A percentile compares a stretch with the other conserved stretches of the same genome.
These are phyloP conservation scores for Rhingia campestris DNA, from an alignment of 2,888 invertebrate species.

Conservation along the genomic window DNA sequence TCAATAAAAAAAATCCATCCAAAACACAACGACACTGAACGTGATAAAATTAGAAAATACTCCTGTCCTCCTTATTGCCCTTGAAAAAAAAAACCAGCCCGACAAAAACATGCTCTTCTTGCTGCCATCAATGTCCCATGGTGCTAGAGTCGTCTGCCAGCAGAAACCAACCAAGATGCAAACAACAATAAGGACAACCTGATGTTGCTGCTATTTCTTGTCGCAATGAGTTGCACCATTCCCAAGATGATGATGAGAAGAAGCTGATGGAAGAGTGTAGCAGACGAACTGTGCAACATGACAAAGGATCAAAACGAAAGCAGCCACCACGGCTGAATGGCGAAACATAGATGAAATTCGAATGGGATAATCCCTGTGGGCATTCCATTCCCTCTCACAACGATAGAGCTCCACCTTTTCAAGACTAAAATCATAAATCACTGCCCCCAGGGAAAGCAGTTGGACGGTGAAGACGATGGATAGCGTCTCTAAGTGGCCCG, in stretches of 20 bases:
- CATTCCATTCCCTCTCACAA: slow-evolving; percentile 54
- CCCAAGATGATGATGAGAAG: slow-evolving; percentile 55
- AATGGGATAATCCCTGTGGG: slow-evolving; percentile 67
- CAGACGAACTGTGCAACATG: slow-evolving; percentile 40
- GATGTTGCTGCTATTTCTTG: slow-evolving; percentile 20
- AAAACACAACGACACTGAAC: slow-evolving; percentile 23
- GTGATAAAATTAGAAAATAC: slow-evolving; percentile 46
- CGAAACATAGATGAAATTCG: slow-evolving; percentile 63
- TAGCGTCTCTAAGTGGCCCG: slow-evolving; percentile 42
- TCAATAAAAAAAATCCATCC: neutral
- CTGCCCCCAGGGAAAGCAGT: slow-evolving; percentile 52
- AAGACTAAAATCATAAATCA: slow-evolving; percentile 68
- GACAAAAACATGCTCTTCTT: slow-evolving; percentile 20
- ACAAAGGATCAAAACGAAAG: slow-evolving; percentile 40
- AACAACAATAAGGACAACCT: slow-evolving; percentile 30
- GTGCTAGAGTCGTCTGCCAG: slow-evolving; percentile 35
- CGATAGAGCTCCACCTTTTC: slow-evolving; percentile 13
- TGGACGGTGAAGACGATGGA: slow-evolving; percentile 47
- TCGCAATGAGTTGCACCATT: slow-evolving; percentile 62
- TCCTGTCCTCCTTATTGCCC: slow-evolving; percentile 53
- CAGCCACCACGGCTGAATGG: slow-evolving; percentile 43
- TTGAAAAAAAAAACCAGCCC: slow-evolving; percentile 50
- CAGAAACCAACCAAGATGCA: slow-evolving; percentile 13
- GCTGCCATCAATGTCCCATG: slow-evolving; percentile 39
- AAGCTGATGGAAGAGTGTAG: slow-evolving; percentile 9